These are phyloP conservation scores for Cerastis rubricosa DNA, from an alignment of 2,888 invertebrate genomes.

Conservation along the genomic window DNA sequence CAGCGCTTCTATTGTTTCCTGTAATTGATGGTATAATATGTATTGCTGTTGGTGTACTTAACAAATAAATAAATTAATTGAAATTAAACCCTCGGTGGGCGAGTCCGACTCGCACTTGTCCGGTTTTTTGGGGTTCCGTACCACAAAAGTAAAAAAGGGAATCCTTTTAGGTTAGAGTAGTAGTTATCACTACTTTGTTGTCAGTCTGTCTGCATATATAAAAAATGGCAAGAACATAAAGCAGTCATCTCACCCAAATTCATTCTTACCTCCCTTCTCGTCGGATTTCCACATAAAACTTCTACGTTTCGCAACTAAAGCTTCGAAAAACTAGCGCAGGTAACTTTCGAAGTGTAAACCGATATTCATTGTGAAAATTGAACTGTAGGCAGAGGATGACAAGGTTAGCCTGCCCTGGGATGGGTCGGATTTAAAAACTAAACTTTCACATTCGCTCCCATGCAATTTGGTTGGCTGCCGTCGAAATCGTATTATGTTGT, in stretches of 20 bases:
- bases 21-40: too few species aligned
- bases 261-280: neutral
- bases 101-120: too few species aligned
- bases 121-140: too few species aligned
- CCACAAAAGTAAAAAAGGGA: too few species aligned
- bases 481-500: constrained; percentile 35
- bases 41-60: too few species aligned
- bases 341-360: constrained; percentile 25
- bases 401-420: constrained; percentile 27
- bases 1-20: too few species aligned
- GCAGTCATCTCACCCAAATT: neutral
- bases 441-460: constrained; percentile 18
- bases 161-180: too few species aligned
- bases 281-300: neutral
- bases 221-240: neutral
- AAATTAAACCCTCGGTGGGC: too few species aligned
- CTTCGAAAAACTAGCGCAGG: neutral
- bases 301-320: neutral
- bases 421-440: constrained; percentile 40
- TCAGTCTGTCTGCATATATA: too few species aligned
- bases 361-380: constrained; percentile 27
- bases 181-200: too few species aligned
- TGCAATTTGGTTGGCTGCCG: constrained; percentile 28
- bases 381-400: constrained; percentile 33
- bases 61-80: too few species aligned